These are phyloP conservation scores for Oreochromis grahami DNA, from an alignment of 2,797 vertebrate species.

Conservation along the genomic window DNA sequence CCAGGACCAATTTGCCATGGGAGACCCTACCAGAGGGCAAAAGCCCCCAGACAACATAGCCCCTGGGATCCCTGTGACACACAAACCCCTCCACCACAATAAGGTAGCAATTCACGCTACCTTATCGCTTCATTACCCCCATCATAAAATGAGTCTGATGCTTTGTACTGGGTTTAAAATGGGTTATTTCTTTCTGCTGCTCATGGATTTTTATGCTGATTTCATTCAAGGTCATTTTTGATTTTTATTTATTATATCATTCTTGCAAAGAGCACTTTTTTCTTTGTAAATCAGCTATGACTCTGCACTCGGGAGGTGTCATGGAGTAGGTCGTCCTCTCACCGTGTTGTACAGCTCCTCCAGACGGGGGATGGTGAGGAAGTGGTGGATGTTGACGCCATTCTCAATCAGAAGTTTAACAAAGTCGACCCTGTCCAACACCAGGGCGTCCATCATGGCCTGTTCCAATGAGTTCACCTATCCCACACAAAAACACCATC, in stretches of 20 bases:
- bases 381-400: conserved; percentile 94
- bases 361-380: conserved; percentile 92
- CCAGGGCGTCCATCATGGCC: conserved; percentile 94
- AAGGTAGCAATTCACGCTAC: no score
- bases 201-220: background rate
- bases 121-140: background rate
- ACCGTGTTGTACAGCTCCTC: conserved; percentile 98
- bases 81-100: no score
- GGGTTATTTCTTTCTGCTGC: background rate
- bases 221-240: background rate
- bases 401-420: conserved; percentile 96
- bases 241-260: rapidly evolving
- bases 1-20: no score
- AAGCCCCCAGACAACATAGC: no score
- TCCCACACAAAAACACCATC: background rate
- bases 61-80: no score
- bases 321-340: conserved; percentile 1
- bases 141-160: background rate
- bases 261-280: background rate
- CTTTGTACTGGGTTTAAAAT: background rate
- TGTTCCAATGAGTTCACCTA: conserved; percentile 95
- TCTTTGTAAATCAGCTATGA: rapidly evolving
- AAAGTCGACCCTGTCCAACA: conserved; percentile 92
- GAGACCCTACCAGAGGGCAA: no score
- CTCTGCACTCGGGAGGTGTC: background rate